Conservation (phyloP, 2,113 vertebrate species). For the Trinectes maculatus region DNA sequence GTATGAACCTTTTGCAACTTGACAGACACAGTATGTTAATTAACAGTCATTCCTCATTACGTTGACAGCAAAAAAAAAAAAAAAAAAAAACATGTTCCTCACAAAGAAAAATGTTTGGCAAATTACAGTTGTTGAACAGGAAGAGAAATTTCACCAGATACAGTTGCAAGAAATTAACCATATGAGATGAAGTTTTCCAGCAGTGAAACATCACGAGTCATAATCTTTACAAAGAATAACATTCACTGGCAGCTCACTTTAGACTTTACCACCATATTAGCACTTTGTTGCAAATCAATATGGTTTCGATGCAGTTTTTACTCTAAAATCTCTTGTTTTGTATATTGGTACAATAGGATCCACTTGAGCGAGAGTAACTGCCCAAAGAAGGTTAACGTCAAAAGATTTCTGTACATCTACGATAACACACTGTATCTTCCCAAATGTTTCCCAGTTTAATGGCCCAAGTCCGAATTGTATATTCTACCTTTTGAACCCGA, state of each 20-base stretch:
- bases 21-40: neutral
- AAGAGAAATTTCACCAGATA: neutral
- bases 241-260: neutral
- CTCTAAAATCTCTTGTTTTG: slow-evolving; percentile 3
- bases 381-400: slow-evolving; percentile 4
- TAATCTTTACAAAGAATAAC: neutral
- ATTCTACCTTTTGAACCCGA: slow-evolving; percentile 14
- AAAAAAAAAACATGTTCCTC: neutral
- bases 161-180: neutral
- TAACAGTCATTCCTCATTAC: neutral
- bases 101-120: neutral
- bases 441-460: slow-evolving; percentile 4
- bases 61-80: neutral
- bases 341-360: slow-evolving; percentile 6
- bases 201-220: slow-evolving; percentile 6
- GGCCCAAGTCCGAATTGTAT: neutral
- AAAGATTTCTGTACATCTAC: neutral
- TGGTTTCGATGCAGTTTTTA: slow-evolving; percentile 15
- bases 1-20: neutral
- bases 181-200: neutral
- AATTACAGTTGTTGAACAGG: neutral
- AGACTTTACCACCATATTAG: neutral
- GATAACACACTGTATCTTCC: neutral
- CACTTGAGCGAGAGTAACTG: neutral
- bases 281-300: slow-evolving; percentile 11